A percentile compares a stretch with the other conserved stretches of the same genome.
Evolutionary conservation across 1,140 invertebrate species (phyloP).

Genomic region (Halictus rubicundus): DNA sequence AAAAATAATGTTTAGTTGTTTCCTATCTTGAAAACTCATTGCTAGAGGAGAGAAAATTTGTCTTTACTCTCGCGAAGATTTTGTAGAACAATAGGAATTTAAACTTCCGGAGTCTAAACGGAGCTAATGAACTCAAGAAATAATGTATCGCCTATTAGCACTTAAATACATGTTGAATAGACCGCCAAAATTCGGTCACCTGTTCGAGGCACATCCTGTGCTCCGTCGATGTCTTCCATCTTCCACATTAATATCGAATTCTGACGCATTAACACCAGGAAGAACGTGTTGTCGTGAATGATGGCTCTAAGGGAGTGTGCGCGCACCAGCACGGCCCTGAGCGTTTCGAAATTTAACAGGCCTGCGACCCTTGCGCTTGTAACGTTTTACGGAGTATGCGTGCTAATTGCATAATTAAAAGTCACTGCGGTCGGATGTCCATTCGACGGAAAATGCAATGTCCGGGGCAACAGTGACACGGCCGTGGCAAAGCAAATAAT

Average conservation of each 20-base stretch:
- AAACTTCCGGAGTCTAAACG: too few species aligned
- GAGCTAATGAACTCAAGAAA: neutral
- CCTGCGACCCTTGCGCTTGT: neutral
- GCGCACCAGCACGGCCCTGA: neutral
- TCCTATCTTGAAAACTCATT: too few species aligned
- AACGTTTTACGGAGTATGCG: conserved; percentile 10
- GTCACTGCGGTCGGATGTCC: neutral
- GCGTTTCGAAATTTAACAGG: conserved; percentile 32
- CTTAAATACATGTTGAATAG: neutral
- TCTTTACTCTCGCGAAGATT: too few species aligned
- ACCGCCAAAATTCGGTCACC: neutral
- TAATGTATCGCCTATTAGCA: neutral
- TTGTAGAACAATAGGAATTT: too few species aligned
- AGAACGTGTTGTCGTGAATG: neutral
- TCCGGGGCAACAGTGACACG: neutral
- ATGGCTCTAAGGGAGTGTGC: neutral
- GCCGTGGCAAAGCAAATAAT: conserved; percentile 37
- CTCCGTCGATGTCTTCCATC: neutral
- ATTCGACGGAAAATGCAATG: neutral
- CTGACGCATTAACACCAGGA: neutral
- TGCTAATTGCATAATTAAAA: conserved; percentile 63
- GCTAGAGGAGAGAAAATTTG: too few species aligned
- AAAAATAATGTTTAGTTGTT: too few species aligned
- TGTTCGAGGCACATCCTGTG: neutral
- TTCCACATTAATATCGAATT: neutral